Evolutionary conservation across 2,113 vertebrate genomes (phyloP), one percentile per base, ranked within the genome.

Genomic region (Caranx ignobilis): DNA sequence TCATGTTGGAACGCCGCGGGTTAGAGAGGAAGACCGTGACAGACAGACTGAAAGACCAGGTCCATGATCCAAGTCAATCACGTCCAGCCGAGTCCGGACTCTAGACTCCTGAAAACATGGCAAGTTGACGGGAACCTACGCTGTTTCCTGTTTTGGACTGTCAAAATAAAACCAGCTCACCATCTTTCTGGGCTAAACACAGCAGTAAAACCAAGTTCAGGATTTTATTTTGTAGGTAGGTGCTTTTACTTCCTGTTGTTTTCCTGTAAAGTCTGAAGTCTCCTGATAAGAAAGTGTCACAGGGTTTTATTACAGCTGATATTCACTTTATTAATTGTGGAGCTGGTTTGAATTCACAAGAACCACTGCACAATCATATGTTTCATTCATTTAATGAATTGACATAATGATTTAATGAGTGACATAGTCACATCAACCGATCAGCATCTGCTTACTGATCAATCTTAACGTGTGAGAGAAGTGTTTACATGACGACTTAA

Each of bases 1-100:
- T 81, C 94, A 95, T 95, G 81, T 52, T 62, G 80, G 43, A 64
- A 77, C 54, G 61, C 73, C 75, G n/a, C 13, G 41, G 32, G 12
- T 87, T 21, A 83, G 32, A 78, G 70, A 18, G 19, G 16, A 11
- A 60, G 26, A 62, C 18, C 12, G 10, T 10, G 35, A 37, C 43
- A 5, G 63, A 10, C 35, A 1, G 61, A 35, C 50, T 16, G 37
- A 43, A 2, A 65, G 39, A 72, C 12, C 57, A 13, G 66, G 19
- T 75, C 72, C 87, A 84, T 80, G 85, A 57, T 62, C 77, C 37
- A 12, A 61, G 45, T 41, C 72, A 54, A 16, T 39, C 37, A 37
- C 26, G 47, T 62, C 32, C 41, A 60, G 6, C 12, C 18, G 56
- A 55, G 74, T 67, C 34, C 55, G 31, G 70, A 68, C 62, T 68